Percentiles rank a stretch among this genome's conserved stretches.
phyloP scores from a whole-genome alignment of 2,113 vertebrate genomes.

The Datnioides undecimradiatus region DNA sequence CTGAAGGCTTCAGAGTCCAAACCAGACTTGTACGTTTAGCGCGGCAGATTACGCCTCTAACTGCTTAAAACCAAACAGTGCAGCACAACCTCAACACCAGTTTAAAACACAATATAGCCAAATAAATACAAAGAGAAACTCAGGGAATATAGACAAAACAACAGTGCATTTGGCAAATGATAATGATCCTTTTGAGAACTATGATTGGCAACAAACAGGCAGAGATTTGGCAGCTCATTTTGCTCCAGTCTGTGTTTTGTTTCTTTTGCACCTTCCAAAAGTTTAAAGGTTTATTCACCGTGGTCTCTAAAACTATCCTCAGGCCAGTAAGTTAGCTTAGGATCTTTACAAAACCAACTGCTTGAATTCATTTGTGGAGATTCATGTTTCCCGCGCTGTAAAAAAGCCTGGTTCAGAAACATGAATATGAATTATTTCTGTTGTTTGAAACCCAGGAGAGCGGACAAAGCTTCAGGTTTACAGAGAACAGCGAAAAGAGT shows the following conservation, averaged over 20 bases:
- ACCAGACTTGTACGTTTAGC: background rate
- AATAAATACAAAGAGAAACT: constrained; percentile 58
- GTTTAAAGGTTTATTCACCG: background rate
- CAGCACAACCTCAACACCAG: background rate
- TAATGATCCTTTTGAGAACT: background rate
- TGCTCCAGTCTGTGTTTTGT: background rate
- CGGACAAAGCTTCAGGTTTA: background rate
- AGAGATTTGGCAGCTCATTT: background rate
- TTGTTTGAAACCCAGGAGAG: background rate
- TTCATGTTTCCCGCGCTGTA: background rate
- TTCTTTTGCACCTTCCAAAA: background rate
- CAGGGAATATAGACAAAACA: constrained; percentile 19
- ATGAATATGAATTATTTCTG: background rate
- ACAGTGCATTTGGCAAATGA: constrained; percentile 50
- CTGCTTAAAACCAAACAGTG: constrained; percentile 19
- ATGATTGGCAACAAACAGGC: background rate
- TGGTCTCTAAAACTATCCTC: background rate
- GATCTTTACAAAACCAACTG: background rate
- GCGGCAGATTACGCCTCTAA: background rate
- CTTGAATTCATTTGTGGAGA: background rate
- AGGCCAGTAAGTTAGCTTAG: background rate
- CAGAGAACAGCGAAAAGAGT: background rate
- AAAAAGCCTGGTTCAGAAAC: background rate
- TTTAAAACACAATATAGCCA: constrained; percentile 19
- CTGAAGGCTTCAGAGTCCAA: background rate